Evolutionary conservation across 1,140 invertebrate species (phyloP).

Genomic region (Cephus cinctus): DNA sequence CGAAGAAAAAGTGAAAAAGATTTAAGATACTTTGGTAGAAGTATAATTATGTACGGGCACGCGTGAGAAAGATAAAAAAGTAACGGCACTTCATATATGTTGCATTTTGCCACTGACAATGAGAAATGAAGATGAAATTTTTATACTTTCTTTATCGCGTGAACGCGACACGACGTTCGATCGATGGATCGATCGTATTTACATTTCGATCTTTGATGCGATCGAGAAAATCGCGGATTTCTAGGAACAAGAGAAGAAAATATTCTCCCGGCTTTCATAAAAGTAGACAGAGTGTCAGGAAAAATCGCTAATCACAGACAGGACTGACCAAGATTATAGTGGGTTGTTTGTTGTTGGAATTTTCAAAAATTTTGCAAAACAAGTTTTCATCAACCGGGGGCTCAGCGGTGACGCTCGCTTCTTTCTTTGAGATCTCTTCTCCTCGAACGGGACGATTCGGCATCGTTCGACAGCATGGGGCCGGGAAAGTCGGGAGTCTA

Average conservation of each 20-base stretch:
- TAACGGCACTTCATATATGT: conserved; percentile 50
- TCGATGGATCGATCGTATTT: no score
- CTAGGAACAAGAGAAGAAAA: not conserved
- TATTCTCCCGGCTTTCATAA: not conserved
- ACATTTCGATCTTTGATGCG: no score
- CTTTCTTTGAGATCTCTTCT: not conserved
- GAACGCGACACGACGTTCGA: no score
- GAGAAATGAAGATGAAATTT: no score
- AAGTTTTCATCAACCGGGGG: no score
- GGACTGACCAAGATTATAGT: conserved; percentile 47
- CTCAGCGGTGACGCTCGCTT: no score
- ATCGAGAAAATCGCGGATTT: no score
- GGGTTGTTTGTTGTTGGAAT: no score
- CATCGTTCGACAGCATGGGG: not conserved
- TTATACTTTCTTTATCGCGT: no score
- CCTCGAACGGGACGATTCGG: not conserved
- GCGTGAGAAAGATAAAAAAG: conserved; percentile 20
- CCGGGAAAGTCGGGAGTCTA: no score
- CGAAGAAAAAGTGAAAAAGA: conserved; percentile 5
- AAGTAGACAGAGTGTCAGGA: conserved; percentile 9
- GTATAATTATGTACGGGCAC: conserved; percentile 12
- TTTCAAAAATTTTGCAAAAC: not conserved
- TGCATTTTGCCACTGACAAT: no score
- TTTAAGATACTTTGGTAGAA: conserved; percentile 8
- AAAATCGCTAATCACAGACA: conserved; percentile 20